Evolutionary conservation across 2,888 invertebrate species (phyloP).

Genomic region (Plebejus melissa): DNA sequence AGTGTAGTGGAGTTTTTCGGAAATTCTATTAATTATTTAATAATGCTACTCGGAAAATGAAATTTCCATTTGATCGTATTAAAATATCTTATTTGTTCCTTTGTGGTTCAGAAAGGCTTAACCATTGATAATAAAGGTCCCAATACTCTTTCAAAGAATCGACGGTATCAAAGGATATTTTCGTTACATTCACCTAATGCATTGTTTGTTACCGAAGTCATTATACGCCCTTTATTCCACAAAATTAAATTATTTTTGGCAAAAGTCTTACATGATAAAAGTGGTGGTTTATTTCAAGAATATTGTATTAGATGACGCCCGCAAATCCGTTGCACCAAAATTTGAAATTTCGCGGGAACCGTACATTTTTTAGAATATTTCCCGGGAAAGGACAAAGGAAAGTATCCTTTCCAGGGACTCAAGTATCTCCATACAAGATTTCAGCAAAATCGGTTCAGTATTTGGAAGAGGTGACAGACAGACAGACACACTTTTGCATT

Average conservation of each 20-base stretch:
- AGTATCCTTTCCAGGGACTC: too few relatives aligned
- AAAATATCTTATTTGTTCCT: background rate
- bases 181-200: conserved; percentile 10
- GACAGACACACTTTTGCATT: too few relatives aligned
- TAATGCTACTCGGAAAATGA: background rate
- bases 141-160: conserved; percentile 5
- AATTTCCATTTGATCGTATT: background rate
- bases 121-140: conserved; percentile 8
- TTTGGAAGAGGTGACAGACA: too few relatives aligned
- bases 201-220: conserved; percentile 16
- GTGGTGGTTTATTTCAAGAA: background rate
- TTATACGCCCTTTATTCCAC: conserved; percentile 31
- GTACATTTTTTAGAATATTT: too few relatives aligned
- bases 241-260: background rate
- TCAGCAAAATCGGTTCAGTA: too few relatives aligned
- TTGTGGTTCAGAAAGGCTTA: background rate
- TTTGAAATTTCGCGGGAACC: too few relatives aligned
- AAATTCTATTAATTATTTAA: background rate
- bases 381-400: too few relatives aligned
- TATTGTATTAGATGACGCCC: too few relatives aligned
- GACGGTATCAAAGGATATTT: conserved; percentile 12
- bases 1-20: background rate
- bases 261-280: background rate
- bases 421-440: too few relatives aligned
- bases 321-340: too few relatives aligned